These are phyloP conservation scores for Drosophila lini DNA, from an alignment of 1,140 invertebrate genomes.

Conservation along the genomic window DNA sequence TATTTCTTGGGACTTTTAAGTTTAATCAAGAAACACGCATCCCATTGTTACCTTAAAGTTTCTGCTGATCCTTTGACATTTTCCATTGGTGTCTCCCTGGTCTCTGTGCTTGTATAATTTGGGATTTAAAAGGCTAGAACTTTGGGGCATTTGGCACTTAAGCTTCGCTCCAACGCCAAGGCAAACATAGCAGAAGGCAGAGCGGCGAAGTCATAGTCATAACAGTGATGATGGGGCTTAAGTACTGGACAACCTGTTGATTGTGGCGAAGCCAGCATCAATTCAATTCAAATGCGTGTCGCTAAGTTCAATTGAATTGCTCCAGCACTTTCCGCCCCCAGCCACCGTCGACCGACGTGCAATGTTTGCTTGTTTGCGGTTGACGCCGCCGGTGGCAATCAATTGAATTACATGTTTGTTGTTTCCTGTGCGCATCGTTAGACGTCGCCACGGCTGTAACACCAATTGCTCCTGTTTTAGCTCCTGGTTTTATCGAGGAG, in stretches of 20 bases:
- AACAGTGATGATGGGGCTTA: slow-evolving; percentile 23
- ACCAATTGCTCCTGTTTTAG: slow-evolving; percentile 20
- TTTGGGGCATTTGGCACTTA: slow-evolving; percentile 40
- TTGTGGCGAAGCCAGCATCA: slow-evolving; percentile 58
- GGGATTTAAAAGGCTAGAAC: slow-evolving; percentile 20
- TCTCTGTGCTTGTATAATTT: slow-evolving; percentile 14
- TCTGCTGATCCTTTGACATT: slow-evolving; percentile 52
- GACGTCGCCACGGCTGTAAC: slow-evolving; percentile 30
- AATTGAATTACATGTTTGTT: slow-evolving; percentile 78
- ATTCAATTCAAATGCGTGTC: slow-evolving; percentile 72
- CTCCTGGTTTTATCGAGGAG: slow-evolving; percentile 8
- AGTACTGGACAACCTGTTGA: slow-evolving; percentile 70
- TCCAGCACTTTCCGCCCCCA: slow-evolving; percentile 13
- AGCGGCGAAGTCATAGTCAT: slow-evolving; percentile 9
- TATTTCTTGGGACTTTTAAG: too few relatives aligned
- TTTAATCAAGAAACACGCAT: not conserved
- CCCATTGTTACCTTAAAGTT: slow-evolving; percentile 12
- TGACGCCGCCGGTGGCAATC: slow-evolving; percentile 59
- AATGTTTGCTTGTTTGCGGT: slow-evolving; percentile 50
- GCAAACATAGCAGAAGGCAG: slow-evolving; percentile 16
- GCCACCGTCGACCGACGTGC: not conserved
- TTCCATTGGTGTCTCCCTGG: not conserved
- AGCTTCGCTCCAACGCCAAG: slow-evolving; percentile 22
- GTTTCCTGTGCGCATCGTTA: slow-evolving; percentile 77
- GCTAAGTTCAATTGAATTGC: slow-evolving; percentile 72